phyloP scores from a whole-genome alignment of 2,113 vertebrate genomes.

The Pseudorectes ferrugineus region DNA sequence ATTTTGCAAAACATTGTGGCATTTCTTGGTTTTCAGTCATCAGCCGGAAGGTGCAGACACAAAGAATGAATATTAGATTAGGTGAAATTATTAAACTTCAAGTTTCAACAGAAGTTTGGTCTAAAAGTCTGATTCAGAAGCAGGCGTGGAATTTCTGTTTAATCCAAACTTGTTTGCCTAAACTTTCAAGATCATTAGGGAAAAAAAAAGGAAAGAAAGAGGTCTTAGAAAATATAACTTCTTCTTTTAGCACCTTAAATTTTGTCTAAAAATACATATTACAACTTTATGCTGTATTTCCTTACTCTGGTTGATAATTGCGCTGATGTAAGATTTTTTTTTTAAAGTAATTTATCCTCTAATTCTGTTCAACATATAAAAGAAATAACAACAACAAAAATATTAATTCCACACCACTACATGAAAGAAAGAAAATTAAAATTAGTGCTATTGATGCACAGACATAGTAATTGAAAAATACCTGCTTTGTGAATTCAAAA shows the following conservation, averaged over 20 bases:
- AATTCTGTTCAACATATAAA: not conserved
- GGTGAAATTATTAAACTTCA: not conserved
- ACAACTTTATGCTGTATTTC: not conserved
- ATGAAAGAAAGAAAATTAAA: not conserved
- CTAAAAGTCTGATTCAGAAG: not conserved
- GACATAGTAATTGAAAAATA: not conserved
- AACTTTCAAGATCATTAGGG: not conserved
- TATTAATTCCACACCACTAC: not conserved
- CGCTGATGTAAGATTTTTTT: not conserved
- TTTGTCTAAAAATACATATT: not conserved
- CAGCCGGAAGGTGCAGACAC: not conserved
- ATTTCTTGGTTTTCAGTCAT: not conserved
- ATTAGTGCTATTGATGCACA: not conserved
- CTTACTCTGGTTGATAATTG: not conserved
- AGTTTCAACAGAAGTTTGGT: not conserved
- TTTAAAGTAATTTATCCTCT: not conserved
- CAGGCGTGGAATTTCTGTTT: not conserved
- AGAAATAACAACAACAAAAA: not conserved
- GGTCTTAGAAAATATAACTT: not conserved
- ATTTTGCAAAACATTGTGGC: not conserved
- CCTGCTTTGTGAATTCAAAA: not conserved
- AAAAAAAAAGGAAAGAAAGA: not conserved
- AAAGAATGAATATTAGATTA: not conserved
- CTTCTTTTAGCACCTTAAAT: not conserved
- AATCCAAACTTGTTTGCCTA: not conserved